A percentile compares a stretch with the other conserved stretches of the same genome.
phyloP scores from a whole-genome alignment of 2,797 vertebrate genomes.

The Menidia menidia region DNA sequence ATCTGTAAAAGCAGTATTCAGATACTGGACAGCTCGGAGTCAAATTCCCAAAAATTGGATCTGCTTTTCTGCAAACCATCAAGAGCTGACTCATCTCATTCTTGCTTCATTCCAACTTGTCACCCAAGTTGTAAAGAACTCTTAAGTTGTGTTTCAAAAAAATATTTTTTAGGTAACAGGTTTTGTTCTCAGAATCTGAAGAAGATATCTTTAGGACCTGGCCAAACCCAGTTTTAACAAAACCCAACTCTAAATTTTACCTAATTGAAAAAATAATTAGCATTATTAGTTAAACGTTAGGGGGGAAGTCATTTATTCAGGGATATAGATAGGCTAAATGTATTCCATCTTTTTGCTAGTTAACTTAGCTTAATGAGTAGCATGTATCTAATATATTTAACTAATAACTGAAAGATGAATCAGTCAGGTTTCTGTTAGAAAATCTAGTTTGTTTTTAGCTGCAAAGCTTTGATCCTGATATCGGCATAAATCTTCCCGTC shows the following conservation, averaged over 20 bases:
- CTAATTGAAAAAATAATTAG: not conserved
- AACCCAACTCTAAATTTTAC: not conserved
- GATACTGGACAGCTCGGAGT: not conserved
- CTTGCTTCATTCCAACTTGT: not conserved
- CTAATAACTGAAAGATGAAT: too few species aligned
- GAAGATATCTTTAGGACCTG: not conserved
- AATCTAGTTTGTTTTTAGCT: too few species aligned
- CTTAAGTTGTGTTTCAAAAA: too few species aligned
- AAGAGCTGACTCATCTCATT: not conserved
- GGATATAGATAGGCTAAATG: not conserved
- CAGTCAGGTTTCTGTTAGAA: too few species aligned
- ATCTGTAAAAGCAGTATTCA: not conserved
- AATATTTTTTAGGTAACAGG: too few species aligned
- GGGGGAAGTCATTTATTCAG: not conserved
- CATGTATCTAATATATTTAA: not conserved
- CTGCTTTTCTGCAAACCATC: not conserved
- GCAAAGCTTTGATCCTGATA: too few species aligned
- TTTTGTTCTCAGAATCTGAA: too few species aligned
- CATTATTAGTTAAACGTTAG: not conserved
- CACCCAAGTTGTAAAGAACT: not conserved
- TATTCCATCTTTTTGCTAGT: not conserved
- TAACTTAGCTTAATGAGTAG: too few species aligned
- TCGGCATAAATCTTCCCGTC: too few species aligned
- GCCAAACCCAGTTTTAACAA: not conserved
- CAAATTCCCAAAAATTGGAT: not conserved